Base-by-base conservation (phyloP, 2,888 invertebrate genomes). In the Eustalomyia histrio region DNA sequence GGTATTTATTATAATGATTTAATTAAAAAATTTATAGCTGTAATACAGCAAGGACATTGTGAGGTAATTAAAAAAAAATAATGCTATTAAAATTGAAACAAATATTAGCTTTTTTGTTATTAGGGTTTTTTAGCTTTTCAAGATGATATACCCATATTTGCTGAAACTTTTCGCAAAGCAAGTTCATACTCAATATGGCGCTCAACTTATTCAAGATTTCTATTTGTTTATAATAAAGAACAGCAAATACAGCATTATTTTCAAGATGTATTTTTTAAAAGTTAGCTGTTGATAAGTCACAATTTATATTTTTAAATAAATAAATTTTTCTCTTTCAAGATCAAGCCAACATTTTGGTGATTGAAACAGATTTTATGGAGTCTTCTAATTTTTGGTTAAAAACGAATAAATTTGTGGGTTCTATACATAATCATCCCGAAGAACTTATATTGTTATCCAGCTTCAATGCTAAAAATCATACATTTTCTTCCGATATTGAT, bases 381-480 rank as follows among this genome's bases (percentile, higher is more conserved):
- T 83, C 86, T 4, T 83, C 82, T 2, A 35, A 74, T 7, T 87
- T 88, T 76, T 67, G 85, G 6, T 84, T 89, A 9, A 87, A 86
- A 80, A 88, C 88, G 0, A 88, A 88, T 65, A 86, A 86, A 68
- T 90, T 87, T 83, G 86, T 86, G 47, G 88, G 87, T 2, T 71
- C 83, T 0, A 64, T 86, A 0, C 55, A 35, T 3, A 65, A 83
- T 1, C 63, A 73, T 14, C 79, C 85, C 2, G 79, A 84, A 3
- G 35, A 80, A 35, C 68, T 87, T 1, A 43, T 86, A 35, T 52
- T 84, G 0, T 58, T 88, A 0, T 85, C 86, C n/a, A 80, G 61
- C n/a, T 89, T 83, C 39, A 80, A 87, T 76, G 86, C 84, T 1
- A 8, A 52, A 0, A 47, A 39, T 0, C n/a, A 47, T 0, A 29